A percentile compares a stretch with the other conserved stretches of the same genome.
These are phyloP conservation scores for Sylvilagus bachmani DNA, from an alignment of 2,113 vertebrate genomes.

Conservation along the genomic window DNA sequence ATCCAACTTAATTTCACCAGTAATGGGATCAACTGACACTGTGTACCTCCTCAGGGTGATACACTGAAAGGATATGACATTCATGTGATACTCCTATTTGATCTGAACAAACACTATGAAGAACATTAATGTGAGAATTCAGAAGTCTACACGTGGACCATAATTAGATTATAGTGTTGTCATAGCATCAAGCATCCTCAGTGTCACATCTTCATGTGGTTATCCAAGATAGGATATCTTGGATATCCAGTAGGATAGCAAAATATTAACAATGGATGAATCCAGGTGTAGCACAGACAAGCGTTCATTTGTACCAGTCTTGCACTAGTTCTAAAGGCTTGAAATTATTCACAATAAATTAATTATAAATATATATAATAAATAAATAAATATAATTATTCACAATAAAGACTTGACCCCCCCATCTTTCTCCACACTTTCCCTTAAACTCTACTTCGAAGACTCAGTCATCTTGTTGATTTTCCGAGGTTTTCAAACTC, in stretches of 20 bases:
- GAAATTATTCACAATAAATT: neutral
- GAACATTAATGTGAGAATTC: neutral
- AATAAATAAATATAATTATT: too few species aligned
- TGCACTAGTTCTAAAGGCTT: neutral
- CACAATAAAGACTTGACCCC: neutral
- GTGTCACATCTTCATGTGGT: accelerated
- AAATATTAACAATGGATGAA: neutral
- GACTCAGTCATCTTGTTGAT: neutral
- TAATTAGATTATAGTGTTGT: neutral
- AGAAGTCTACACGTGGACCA: neutral
- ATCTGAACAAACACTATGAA: neutral
- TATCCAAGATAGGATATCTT: too few species aligned
- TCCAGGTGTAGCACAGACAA: neutral
- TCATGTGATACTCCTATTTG: neutral
- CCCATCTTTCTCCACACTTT: neutral
- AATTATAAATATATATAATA: too few species aligned
- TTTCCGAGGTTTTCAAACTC: neutral
- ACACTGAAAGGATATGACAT: accelerated
- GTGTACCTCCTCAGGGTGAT: neutral
- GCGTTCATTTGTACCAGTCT: neutral
- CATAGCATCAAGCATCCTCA: too few species aligned
- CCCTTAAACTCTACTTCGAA: neutral
- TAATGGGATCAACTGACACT: neutral
- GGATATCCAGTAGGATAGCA: neutral
- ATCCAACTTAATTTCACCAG: neutral